phyloP scores from a whole-genome alignment of 2,113 vertebrate species.

The Heterochromis multidens region DNA sequence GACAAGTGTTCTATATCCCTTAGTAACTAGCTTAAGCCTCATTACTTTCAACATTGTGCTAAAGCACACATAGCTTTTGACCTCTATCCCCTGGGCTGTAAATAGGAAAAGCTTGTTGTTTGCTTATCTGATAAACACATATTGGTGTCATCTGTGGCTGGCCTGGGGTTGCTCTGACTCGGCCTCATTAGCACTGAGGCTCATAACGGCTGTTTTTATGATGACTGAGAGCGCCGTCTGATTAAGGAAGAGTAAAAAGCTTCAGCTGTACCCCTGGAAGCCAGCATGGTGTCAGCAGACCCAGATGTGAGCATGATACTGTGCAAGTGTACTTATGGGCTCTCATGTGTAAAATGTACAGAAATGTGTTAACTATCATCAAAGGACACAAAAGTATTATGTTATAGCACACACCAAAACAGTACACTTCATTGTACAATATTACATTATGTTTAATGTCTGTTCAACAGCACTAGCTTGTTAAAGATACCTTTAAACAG shows the following conservation, averaged over 20 bases:
- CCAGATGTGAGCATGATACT: constrained; percentile 38
- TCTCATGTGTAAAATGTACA: background rate
- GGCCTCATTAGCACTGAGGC: constrained; percentile 48
- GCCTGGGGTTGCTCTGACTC: constrained; percentile 22
- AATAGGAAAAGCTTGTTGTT: constrained; percentile 42
- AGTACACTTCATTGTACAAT: background rate
- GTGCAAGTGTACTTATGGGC: background rate
- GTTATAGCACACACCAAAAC: background rate
- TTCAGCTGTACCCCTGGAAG: background rate
- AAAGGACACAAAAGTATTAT: background rate
- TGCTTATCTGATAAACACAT: constrained; percentile 60
- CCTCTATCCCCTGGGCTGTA: constrained; percentile 23
- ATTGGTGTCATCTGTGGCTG: constrained; percentile 57
- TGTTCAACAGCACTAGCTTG: constrained; percentile 33
- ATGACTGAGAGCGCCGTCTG: constrained; percentile 32
- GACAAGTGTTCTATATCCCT: constrained; percentile 10
- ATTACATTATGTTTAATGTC: constrained; percentile 50
- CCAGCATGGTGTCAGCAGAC: constrained; percentile 32
- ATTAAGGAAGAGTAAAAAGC: constrained; percentile 49
- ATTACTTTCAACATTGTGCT: constrained; percentile 28
- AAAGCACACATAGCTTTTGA: constrained; percentile 14
- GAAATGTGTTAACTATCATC: background rate
- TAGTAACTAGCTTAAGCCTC: constrained; percentile 40
- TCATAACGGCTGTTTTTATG: constrained; percentile 25
- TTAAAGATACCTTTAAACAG: constrained; percentile 49